Evolutionary conservation across 2,113 vertebrate species (phyloP), one percentile per base, ranked within the genome.

Genomic region (Zosterops lateralis): DNA sequence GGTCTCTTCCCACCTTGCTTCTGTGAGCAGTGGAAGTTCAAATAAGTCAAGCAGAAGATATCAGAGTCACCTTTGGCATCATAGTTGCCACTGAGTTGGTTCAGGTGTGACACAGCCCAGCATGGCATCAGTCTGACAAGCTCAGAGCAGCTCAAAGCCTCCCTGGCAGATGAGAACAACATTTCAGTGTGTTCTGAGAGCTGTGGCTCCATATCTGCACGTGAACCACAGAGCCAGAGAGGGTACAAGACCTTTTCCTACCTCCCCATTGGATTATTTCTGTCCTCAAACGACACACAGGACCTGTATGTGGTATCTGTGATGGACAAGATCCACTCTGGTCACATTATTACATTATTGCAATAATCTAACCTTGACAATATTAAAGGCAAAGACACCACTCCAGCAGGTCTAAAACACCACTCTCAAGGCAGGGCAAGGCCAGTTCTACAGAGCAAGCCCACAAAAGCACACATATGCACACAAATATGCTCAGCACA

Each of bases 141-240:
- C 40, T 65, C 66, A 72, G 67, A 32, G 34, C 25, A 85, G 34
- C 48, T 24, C 82, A 45, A 53, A 72, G 13, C 42, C 58, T 36
- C 60, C 22, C 58, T 22, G 71, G 40, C 36, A 94, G 18, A 26
- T 4, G 50, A 68, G 45, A 62, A 14, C 67, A 76, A 51, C 45
- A 8, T 17, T 68, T 31, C 44, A 47, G 40, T 14, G 85, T 60
- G 15, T 45, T 42, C 53, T 48, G 42, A 44, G 53, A 65, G 58
- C 29, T 53, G 28, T 29, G 57, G 24, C 73, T 31, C 38, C 32
- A 4, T 0, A 0, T 15, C 58, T 70, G 48, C 1, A 0, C 6
- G 38, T 11, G 48, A 92, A 28, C 29, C 38, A 12, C 6, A 6
- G 54, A 58, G 62, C 36, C 57, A 54, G 14, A 36, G 42, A 1